phyloP scores from a whole-genome alignment of 1,140 invertebrate genomes.

The Rhagoletis zephyria region DNA sequence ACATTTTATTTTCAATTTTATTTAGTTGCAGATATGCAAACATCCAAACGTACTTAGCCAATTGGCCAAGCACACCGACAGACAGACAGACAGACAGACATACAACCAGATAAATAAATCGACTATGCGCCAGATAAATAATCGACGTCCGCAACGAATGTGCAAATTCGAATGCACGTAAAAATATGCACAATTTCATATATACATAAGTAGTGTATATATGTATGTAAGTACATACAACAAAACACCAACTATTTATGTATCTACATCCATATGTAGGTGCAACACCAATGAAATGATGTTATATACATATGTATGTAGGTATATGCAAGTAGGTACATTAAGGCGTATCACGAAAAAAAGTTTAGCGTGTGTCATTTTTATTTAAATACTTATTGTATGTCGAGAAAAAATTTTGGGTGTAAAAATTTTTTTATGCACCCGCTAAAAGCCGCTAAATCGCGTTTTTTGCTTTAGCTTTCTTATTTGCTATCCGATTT shows the following conservation, averaged over 20 bases:
- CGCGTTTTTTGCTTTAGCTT: too few species aligned
- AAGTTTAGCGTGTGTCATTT: neutral
- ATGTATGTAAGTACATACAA: too few species aligned
- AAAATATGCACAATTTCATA: neutral
- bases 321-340: neutral
- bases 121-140: neutral
- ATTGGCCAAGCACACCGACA: neutral
- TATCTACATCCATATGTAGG: neutral
- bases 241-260: too few species aligned
- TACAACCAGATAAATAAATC: too few species aligned
- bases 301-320: neutral
- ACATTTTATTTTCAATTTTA: slow-evolving; percentile 11
- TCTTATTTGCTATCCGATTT: too few species aligned
- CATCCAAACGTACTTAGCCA: neutral
- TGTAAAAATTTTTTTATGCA: too few species aligned
- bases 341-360: neutral
- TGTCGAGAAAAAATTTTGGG: too few species aligned
- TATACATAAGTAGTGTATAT: too few species aligned
- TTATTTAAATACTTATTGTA: too few species aligned
- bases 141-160: neutral
- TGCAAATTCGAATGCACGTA: slow-evolving; percentile 18
- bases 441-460: too few species aligned
- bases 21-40: neutral
- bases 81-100: neutral
- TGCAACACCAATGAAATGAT: too few species aligned